A percentile compares a stretch with the other conserved stretches of the same genome.
Conservation (phyloP, 2,888 invertebrate species). For the Harmothoe impar region DNA sequence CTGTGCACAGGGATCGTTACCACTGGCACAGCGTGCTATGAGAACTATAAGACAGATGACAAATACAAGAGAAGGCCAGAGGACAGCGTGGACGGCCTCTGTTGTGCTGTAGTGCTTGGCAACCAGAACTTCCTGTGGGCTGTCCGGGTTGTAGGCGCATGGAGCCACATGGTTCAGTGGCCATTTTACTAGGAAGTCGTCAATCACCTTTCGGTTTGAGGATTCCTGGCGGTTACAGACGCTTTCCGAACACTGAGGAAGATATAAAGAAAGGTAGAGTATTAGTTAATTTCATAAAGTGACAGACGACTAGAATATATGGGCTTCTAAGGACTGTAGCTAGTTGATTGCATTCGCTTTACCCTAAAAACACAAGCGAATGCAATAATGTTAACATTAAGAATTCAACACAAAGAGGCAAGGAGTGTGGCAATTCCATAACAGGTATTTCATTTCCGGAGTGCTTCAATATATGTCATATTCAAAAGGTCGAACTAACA, state of each 20-base stretch:
- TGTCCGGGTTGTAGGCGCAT: conserved; percentile 51
- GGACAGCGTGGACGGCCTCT: conserved; percentile 46
- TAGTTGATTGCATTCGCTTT: no score
- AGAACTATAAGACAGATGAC: conserved; percentile 28
- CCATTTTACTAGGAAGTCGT: conserved; percentile 37
- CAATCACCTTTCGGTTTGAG: conserved; percentile 37
- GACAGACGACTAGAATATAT: no score
- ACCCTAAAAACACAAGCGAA: no score
- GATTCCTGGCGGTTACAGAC: conserved; percentile 48
- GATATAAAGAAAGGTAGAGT: not conserved
- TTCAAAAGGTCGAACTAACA: no score
- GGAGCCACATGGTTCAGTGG: conserved; percentile 51
- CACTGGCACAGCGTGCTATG: conserved; percentile 29
- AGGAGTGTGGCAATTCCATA: no score
- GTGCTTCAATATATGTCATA: no score
- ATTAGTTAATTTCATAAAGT: not conserved
- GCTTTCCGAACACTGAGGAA: conserved; percentile 48
- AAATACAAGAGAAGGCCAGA: conserved; percentile 45
- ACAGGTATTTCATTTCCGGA: no score
- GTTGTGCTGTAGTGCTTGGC: conserved; percentile 36
- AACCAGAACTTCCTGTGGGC: conserved; percentile 35
- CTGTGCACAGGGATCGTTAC: conserved; percentile 41
- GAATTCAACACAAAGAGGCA: no score
- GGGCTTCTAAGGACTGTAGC: no score
- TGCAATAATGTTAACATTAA: no score